These are phyloP conservation scores for Meles meles DNA, from an alignment of 2,113 vertebrate genomes.

Conservation along the genomic window DNA sequence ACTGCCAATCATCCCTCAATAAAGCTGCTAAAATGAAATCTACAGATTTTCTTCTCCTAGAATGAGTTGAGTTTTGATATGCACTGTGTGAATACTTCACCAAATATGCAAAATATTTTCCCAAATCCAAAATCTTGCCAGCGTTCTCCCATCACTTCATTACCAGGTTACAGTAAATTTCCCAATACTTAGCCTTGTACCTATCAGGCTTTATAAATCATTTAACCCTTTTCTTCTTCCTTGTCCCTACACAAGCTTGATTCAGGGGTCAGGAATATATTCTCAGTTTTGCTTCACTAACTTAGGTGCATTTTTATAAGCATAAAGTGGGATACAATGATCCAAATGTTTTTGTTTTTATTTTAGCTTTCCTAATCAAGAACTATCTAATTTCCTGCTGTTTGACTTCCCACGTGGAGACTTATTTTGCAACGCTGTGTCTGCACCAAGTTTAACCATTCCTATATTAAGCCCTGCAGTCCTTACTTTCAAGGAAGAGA, in stretches of 20 bases:
- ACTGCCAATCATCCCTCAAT: not conserved
- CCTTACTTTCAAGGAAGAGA: not conserved
- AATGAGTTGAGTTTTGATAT: not conserved
- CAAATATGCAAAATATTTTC: not conserved
- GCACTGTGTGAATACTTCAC: not conserved
- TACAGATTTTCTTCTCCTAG: not conserved
- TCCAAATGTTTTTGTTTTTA: not conserved
- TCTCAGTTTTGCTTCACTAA: not conserved
- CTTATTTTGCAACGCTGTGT: rapidly evolving
- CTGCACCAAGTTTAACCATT: not conserved
- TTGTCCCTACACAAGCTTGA: rapidly evolving
- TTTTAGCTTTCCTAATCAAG: not conserved
- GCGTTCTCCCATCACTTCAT: not conserved
- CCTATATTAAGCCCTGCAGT: not conserved
- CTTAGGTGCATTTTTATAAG: not conserved
- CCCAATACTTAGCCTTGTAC: not conserved
- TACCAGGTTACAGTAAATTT: not conserved
- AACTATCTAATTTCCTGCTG: not conserved
- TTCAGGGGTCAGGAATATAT: rapidly evolving
- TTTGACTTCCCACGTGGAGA: not conserved
- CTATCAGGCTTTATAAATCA: not conserved
- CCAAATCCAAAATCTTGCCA: not conserved
- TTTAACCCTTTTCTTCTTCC: not conserved
- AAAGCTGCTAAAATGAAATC: not conserved
- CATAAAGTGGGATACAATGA: not conserved